Base-by-base conservation (phyloP, 1,140 invertebrate genomes). In the Ips nitidus region DNA sequence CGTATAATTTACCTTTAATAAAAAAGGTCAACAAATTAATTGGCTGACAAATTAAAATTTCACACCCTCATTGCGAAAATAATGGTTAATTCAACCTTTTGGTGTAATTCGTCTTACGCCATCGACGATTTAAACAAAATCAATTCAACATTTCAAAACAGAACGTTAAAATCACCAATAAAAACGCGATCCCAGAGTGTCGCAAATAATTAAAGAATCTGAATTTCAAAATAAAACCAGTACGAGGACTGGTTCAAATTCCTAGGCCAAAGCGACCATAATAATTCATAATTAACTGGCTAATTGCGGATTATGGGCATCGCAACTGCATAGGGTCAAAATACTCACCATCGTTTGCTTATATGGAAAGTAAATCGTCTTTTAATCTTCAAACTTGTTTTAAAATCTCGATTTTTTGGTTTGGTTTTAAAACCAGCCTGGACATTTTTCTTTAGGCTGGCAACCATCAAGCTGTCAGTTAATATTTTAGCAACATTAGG, bases 191-290 rank as follows among this genome's bases (percentile, higher is more conserved):
- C 42, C 38, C 3, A 40, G 39, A 59, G 57, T 59, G 57, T 59
- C 41, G 57, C 57, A 40, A 59, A 59, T 59, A 59, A 59, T 41
- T 59, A 59, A 59, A 42, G 57, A 59, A 41, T 62, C 42, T 36
- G 42, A 45, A 62, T 62, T 62, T 62, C 60, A 62, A 62, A 62
- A 62, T 41, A 62, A 47, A 62, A 62, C 41, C 37, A 50, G 60
- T 62, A 62, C 60, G 45, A 45, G 60, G 60, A 62, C 60, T 62
- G 2, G 60, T 7, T 47, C 60, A 62, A 62, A 62, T 50, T 62
- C 60, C 60, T 62, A 62, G 60, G 60, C 60, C 60, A 47, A 62
- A 36, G 2, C 22, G 42, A 5, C n/a, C 42, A 47, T 41, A 50
- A 41, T 42, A 40, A 56, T 56, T 56, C 6, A 56, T 38, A 56